Evolutionary conservation across 1,140 invertebrate species (phyloP).

Genomic region (Phortica variegata): DNA sequence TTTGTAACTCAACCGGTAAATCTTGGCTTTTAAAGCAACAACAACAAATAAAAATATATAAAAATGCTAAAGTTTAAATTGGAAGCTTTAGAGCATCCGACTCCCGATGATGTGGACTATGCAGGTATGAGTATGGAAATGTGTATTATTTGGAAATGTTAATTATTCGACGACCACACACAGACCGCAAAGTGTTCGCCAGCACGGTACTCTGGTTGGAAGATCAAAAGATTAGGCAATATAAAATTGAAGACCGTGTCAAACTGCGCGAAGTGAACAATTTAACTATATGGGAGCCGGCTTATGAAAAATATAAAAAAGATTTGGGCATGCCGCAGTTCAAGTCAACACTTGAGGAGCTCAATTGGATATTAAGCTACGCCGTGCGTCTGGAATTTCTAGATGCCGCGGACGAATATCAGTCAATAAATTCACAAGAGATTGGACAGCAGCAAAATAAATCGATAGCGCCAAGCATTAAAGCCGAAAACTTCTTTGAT

Average conservation of each 20-base stretch:
- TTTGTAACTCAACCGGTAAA: too few relatives aligned
- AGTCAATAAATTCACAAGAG: conserved; percentile 65
- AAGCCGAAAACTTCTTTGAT: conserved; percentile 79
- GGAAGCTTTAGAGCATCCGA: conserved; percentile 69
- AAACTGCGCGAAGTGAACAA: conserved; percentile 64
- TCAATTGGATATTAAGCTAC: conserved; percentile 85
- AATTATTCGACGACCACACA: conserved; percentile 11
- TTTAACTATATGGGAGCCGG: conserved; percentile 67
- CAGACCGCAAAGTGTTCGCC: conserved; percentile 78
- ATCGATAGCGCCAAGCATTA: conserved; percentile 65
- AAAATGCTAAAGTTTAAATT: conserved; percentile 35
- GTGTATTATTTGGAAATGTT: fast-evolving
- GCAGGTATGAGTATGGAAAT: conserved; percentile 14
- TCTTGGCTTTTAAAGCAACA: too few relatives aligned
- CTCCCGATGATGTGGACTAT: conserved; percentile 57
- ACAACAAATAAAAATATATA: too few relatives aligned
- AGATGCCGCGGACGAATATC: conserved; percentile 75
- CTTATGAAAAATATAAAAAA: conserved; percentile 74
- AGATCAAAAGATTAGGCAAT: conserved; percentile 89
- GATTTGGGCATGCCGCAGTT: conserved; percentile 69
- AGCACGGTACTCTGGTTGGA: conserved; percentile 88
- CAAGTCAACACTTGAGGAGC: conserved; percentile 62
- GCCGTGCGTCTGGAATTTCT: conserved; percentile 81
- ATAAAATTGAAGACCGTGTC: conserved; percentile 80
- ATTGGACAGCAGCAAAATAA: conserved; percentile 52